Evolutionary conservation across 2,888 invertebrate species (phyloP).

Genomic region (Dryocosmus kuriphilus): DNA sequence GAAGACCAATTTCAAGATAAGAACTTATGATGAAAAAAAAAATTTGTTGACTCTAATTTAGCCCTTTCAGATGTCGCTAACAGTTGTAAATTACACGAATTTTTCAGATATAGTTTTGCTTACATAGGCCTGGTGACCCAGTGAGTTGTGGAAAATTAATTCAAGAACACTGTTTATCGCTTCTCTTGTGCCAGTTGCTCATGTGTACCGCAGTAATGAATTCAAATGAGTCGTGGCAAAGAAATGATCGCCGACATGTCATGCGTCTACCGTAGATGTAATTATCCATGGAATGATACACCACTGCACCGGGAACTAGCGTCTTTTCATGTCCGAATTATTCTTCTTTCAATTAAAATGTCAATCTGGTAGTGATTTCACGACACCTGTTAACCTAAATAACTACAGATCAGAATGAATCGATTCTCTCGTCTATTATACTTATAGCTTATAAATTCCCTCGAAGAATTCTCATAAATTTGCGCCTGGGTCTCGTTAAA

Average conservation of each 20-base stretch:
- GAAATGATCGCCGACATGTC: background rate
- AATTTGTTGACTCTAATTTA: background rate
- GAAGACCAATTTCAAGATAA: background rate
- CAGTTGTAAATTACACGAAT: background rate
- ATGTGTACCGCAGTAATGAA: constrained; percentile 18
- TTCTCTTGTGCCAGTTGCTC: constrained; percentile 20
- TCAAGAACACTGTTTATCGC: constrained; percentile 13
- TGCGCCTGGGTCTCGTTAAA: too few relatives aligned
- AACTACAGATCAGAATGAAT: background rate
- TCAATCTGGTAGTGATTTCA: background rate
- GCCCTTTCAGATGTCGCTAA: background rate
- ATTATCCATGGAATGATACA: background rate
- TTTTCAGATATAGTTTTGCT: background rate
- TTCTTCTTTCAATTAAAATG: background rate
- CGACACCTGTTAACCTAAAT: background rate
- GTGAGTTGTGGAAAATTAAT: constrained; percentile 25
- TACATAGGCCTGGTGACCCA: constrained; percentile 18
- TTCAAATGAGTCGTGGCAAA: constrained; percentile 14
- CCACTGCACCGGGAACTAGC: background rate
- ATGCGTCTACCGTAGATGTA: background rate
- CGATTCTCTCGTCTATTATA: background rate
- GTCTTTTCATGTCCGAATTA: constrained; percentile 5
- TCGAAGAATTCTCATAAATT: background rate
- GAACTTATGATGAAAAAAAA: background rate
- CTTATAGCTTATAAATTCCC: background rate